These are phyloP conservation scores for Perithous albicinctus DNA, from an alignment of 2,888 invertebrate species.

Conservation along the genomic window DNA sequence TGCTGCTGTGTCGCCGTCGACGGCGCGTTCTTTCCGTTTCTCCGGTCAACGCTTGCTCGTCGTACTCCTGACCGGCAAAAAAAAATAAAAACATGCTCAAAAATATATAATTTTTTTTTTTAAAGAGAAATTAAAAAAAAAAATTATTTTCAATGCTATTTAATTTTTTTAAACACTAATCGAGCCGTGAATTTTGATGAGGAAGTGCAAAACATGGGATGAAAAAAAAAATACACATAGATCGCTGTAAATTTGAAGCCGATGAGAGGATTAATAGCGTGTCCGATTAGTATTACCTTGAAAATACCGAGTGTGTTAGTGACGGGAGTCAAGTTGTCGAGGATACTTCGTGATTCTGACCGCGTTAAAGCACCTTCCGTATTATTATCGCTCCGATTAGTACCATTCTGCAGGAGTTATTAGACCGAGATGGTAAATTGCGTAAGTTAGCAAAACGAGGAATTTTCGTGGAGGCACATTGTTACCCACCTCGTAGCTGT, in stretches of 20 bases:
- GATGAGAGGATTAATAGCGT: background rate
- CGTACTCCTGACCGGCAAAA: constrained; percentile 41
- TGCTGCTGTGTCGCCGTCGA: constrained; percentile 54
- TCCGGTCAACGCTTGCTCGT: constrained; percentile 28
- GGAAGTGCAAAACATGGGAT: no score
- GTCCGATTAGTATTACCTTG: constrained; percentile 19
- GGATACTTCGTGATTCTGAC: constrained; percentile 30
- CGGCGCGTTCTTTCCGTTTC: constrained; percentile 53
- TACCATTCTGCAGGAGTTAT: constrained; percentile 41
- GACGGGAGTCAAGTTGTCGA: constrained; percentile 36
- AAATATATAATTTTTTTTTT: no score
- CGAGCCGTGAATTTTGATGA: no score
- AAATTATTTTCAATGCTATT: no score
- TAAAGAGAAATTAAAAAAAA: background rate
- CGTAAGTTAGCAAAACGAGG: no score
- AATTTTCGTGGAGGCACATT: no score
- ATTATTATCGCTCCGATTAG: constrained; percentile 35
- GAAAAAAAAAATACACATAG: no score
- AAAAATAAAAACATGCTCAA: background rate
- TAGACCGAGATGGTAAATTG: background rate
- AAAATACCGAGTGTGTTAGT: constrained; percentile 34
- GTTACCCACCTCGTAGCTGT: constrained; percentile 80
- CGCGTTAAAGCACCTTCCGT: constrained; percentile 24
- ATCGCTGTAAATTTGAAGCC: no score
- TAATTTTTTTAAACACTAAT: no score